These are phyloP conservation scores for Nestor notabilis DNA, from an alignment of 2,113 vertebrate species.

Conservation along the genomic window DNA sequence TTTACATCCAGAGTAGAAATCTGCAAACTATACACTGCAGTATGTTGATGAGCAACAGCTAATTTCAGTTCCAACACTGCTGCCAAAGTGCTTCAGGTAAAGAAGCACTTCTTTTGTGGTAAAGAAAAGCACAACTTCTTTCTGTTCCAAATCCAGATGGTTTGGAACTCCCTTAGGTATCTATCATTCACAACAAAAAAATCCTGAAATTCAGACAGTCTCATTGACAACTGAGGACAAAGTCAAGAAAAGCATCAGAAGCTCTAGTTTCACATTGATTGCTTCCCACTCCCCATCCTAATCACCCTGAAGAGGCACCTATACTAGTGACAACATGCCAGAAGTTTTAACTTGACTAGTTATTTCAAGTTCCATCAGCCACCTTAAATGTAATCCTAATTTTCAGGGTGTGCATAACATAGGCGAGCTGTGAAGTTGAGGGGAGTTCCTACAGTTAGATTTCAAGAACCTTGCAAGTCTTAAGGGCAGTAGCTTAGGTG, in stretches of 20 bases:
- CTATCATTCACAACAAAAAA: background rate
- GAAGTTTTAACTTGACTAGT: background rate
- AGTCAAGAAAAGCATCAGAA: background rate
- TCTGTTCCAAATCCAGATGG: background rate
- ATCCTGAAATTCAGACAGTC: background rate
- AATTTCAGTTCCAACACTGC: background rate
- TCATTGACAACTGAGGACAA: background rate
- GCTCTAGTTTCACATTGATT: background rate
- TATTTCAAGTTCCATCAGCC: background rate
- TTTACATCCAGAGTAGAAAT: background rate
- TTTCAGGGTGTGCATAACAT: background rate
- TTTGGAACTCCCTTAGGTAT: background rate
- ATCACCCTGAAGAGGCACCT: background rate
- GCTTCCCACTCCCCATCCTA: background rate
- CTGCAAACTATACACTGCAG: background rate
- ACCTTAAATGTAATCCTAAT: background rate
- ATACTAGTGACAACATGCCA: background rate
- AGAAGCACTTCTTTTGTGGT: background rate
- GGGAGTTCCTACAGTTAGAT: background rate
- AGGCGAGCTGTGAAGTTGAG: background rate
- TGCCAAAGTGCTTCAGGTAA: slow-evolving; percentile 25
- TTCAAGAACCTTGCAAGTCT: background rate
- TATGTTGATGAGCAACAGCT: background rate
- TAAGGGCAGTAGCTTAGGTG: background rate
- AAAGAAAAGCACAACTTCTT: background rate